phyloP scores from a whole-genome alignment of 2,888 invertebrate species.

The Drosophila mettleri region DNA sequence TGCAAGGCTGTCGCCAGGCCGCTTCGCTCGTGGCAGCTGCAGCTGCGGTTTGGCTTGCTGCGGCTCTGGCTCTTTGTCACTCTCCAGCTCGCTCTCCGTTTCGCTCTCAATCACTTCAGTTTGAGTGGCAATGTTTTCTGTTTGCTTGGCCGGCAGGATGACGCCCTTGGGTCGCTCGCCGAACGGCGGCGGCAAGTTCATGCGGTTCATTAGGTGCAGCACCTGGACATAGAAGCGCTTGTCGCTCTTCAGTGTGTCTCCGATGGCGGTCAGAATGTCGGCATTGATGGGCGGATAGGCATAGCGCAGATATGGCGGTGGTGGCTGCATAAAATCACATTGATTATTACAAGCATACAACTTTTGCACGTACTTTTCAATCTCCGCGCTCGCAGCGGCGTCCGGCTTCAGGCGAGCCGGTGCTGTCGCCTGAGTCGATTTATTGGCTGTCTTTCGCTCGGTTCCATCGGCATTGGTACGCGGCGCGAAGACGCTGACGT shows the following conservation, averaged over 20 bases:
- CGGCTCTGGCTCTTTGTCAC: slow-evolving; percentile 61
- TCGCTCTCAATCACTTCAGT: slow-evolving; percentile 63
- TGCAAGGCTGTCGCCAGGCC: slow-evolving; percentile 27
- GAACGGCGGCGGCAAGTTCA: slow-evolving; percentile 95
- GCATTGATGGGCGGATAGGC: slow-evolving; percentile 92
- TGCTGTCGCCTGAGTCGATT: slow-evolving; percentile 52
- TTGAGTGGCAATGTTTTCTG: slow-evolving; percentile 69
- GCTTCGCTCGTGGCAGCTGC: neutral
- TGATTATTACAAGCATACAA: slow-evolving; percentile 87
- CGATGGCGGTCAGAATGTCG: slow-evolving; percentile 91
- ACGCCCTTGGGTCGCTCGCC: slow-evolving; percentile 78
- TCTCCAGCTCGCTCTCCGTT: slow-evolving; percentile 83
- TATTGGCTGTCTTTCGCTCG: slow-evolving; percentile 29
- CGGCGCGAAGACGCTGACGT: slow-evolving; percentile 55
- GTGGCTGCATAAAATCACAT: slow-evolving; percentile 90
- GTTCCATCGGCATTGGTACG: neutral
- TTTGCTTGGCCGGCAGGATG: neutral
- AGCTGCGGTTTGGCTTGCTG: neutral
- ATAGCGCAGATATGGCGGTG: slow-evolving; percentile 91
- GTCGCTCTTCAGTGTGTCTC: slow-evolving; percentile 90
- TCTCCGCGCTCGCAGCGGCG: slow-evolving; percentile 73
- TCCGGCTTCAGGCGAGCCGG: slow-evolving; percentile 26
- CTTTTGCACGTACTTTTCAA: slow-evolving; percentile 86
- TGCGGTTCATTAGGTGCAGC: slow-evolving; percentile 97
- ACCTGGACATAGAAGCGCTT: slow-evolving; percentile 94